Conservation (phyloP, 2,113 vertebrate genomes). For the Stictonetta naevosa region DNA sequence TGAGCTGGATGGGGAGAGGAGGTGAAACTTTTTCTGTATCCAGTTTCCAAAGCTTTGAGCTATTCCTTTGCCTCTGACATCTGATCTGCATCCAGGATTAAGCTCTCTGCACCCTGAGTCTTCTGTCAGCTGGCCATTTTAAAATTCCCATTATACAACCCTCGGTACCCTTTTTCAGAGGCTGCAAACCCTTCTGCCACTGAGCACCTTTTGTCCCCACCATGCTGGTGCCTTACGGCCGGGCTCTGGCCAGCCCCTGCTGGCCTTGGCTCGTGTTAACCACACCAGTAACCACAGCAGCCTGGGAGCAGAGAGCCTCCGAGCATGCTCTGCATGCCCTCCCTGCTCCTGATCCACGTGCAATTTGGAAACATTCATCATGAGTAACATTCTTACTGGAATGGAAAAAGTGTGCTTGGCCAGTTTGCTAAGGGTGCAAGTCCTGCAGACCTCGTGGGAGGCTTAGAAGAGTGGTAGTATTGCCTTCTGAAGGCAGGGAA, state of each 20-base stretch:
- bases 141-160: not conserved
- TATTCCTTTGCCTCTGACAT: not conserved
- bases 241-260: not conserved
- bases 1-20: too few species aligned
- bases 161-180: not conserved
- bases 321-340: not conserved
- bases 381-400: accelerated
- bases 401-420: not conserved
- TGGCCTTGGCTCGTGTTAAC: not conserved
- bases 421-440: accelerated
- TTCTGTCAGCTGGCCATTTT: accelerated
- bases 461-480: accelerated
- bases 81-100: too few species aligned
- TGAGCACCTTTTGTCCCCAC: not conserved
- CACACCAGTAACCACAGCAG: not conserved
- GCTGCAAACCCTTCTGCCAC: not conserved
- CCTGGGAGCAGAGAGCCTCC: too few species aligned
- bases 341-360: accelerated
- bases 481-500: accelerated
- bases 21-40: not conserved
- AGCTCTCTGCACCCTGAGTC: not conserved
- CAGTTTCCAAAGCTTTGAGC: not conserved
- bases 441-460: not conserved
- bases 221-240: not conserved
- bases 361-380: accelerated